These are phyloP conservation scores for Paedocypris sp. DNA, from an alignment of 2,113 vertebrate species.

Conservation along the genomic window DNA sequence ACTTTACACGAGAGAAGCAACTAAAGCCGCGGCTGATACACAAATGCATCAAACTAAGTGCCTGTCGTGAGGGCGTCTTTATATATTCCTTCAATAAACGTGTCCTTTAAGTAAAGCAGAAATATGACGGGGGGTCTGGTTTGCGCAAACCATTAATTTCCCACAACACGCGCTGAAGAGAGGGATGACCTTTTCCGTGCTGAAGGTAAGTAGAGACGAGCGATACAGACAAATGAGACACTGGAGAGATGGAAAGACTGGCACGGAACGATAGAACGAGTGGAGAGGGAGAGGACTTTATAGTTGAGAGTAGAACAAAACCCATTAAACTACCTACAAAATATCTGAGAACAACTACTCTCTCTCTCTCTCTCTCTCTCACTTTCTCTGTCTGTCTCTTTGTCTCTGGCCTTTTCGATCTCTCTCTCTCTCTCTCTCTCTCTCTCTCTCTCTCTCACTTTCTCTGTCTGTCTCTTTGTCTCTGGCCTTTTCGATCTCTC, in stretches of 20 bases:
- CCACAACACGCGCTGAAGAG: constrained; percentile 48
- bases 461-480: too few relatives aligned
- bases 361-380: too few relatives aligned
- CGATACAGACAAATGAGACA: constrained; percentile 58
- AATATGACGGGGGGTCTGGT: constrained; percentile 47
- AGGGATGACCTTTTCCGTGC: constrained; percentile 61
- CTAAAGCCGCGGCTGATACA: constrained; percentile 13
- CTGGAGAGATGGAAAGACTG: constrained; percentile 22
- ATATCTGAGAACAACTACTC: neutral
- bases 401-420: too few relatives aligned
- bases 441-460: too few relatives aligned
- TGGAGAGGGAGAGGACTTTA: neutral
- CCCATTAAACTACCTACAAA: neutral
- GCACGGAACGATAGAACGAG: neutral
- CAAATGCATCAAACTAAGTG: constrained; percentile 41
- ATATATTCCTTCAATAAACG: constrained; percentile 39
- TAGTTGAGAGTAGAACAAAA: neutral
- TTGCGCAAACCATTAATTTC: constrained; percentile 64
- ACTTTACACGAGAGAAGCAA: neutral
- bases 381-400: too few relatives aligned
- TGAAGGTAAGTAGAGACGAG: constrained; percentile 44
- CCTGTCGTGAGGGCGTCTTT: constrained; percentile 22
- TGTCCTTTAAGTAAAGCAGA: constrained; percentile 52
- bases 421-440: too few relatives aligned
- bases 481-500: too few relatives aligned